phyloP scores from a whole-genome alignment of 2,888 invertebrate genomes.

The Cheilosia urbana region DNA sequence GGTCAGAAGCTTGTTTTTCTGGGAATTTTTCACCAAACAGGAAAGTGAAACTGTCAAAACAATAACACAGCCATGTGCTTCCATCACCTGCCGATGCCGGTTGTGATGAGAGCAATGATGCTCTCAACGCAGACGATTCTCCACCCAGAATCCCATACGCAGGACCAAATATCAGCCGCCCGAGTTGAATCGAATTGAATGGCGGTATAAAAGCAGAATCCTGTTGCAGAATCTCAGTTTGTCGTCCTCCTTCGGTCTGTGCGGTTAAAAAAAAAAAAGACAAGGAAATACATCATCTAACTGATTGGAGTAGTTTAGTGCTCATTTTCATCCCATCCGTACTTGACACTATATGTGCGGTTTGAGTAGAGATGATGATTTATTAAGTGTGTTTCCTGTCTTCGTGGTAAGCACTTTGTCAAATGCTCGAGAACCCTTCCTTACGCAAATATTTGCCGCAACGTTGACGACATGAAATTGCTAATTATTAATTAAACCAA shows the following conservation, averaged over 20 bases:
- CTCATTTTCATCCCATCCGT: neutral
- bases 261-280: slow-evolving; percentile 6
- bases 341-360: neutral
- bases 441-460: slow-evolving; percentile 23
- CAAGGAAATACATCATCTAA: too few species aligned
- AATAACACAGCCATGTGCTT: slow-evolving; percentile 68
- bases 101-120: slow-evolving; percentile 12
- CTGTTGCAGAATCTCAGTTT: slow-evolving; percentile 59
- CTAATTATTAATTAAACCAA: slow-evolving; percentile 58
- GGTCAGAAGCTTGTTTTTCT: neutral
- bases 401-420: slow-evolving; percentile 32
- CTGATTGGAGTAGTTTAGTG: neutral
- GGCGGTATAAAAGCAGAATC: slow-evolving; percentile 36
- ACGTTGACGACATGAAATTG: slow-evolving; percentile 32
- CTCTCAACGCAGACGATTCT: slow-evolving; percentile 37
- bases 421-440: slow-evolving; percentile 20
- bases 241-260: slow-evolving; percentile 49
- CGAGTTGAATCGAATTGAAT: slow-evolving; percentile 65
- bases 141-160: slow-evolving; percentile 42
- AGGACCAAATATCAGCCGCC: slow-evolving; percentile 62
- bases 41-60: slow-evolving; percentile 71
- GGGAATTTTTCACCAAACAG: slow-evolving; percentile 4
- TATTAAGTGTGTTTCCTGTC: slow-evolving; percentile 58
- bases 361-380: slow-evolving; percentile 38
- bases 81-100: neutral